Percentiles rank a stretch among this genome's conserved stretches.
Evolutionary conservation across 2,113 vertebrate genomes (phyloP).

Genomic region (Alosa alosa): DNA sequence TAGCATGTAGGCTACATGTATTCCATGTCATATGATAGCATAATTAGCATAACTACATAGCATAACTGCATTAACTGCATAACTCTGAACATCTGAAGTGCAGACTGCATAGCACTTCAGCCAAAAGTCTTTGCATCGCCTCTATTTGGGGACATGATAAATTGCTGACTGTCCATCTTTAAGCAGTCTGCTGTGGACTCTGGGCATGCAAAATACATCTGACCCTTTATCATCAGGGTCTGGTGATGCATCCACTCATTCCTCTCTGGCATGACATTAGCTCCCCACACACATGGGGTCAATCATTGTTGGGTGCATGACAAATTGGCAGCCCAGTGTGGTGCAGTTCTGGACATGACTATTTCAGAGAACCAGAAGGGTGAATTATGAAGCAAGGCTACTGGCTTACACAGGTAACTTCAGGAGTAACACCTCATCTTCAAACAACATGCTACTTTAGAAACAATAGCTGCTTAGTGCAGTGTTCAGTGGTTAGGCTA

Average conservation of each 20-base stretch:
- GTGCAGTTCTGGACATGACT: background rate
- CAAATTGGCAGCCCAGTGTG: background rate
- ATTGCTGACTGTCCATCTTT: background rate
- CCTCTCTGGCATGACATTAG: background rate
- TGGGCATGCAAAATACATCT: background rate
- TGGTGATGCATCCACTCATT: background rate
- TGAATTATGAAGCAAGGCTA: no score
- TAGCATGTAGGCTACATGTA: no score
- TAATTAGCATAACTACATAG: background rate
- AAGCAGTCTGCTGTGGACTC: background rate
- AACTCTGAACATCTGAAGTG: background rate
- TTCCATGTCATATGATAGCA: background rate
- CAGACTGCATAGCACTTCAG: no score
- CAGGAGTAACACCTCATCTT: no score
- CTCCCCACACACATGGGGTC: background rate
- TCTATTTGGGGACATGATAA: background rate
- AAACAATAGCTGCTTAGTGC: no score
- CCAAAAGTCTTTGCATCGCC: no score
- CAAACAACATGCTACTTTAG: no score
- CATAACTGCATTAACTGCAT: background rate
- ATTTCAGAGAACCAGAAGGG: background rate
- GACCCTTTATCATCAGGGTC: background rate
- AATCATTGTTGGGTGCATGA: background rate
- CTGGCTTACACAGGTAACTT: no score
- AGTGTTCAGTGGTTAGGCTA: no score